Evolutionary conservation across 1,140 invertebrate species (phyloP), one percentile per base, ranked within the genome.

Genomic region (Homarus americanus): DNA sequence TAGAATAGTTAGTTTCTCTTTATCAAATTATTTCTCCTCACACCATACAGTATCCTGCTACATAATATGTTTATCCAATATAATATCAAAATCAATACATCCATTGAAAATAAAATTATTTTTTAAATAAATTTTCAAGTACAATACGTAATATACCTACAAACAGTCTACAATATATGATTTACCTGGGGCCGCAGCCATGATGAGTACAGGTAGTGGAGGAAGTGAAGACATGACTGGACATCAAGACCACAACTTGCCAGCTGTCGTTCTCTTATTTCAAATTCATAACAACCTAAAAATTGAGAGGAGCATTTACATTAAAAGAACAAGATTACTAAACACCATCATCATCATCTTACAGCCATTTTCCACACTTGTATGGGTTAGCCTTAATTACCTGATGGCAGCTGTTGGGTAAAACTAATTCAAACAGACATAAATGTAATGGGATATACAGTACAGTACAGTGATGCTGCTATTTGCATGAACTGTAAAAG

Each of bases 151-250:
- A n/a, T 53, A 28, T 17, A 44, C 40, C n/a, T 49, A 28, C 12
- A n/a, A 66, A 32, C 58, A 53, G 24, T 24, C 4, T 40, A 58
- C 15, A 58, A 17, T 41, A 40, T 69, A 28, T n/a, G 2, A 66
- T 82, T 94, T 91, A 94, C 94, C 58, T 94, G 93, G 32, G 95
- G 94, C 41, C 96, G 95, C 82, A 97, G 94, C 96, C 97, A 97
- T 58, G 97, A 96, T 0, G 96, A 95, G 90, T 97, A 97, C 4
- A 98, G 95, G 93, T 98, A 97, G 91, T 98, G 95, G 0, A 98
- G 94, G 93, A 98, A 96, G 93, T 97, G 97, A n/a, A 98, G 93
- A 94, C 97, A 98, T 12, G 97, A 98, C 93, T 97, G 96, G 9
- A 98, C 94, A 94, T 98, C 97, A 4, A 98, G 95, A 1, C 96